Percentiles rank a stretch among this genome's conserved stretches.
phyloP scores from a whole-genome alignment of 2,797 vertebrate species.

The Galago senegalensis region DNA sequence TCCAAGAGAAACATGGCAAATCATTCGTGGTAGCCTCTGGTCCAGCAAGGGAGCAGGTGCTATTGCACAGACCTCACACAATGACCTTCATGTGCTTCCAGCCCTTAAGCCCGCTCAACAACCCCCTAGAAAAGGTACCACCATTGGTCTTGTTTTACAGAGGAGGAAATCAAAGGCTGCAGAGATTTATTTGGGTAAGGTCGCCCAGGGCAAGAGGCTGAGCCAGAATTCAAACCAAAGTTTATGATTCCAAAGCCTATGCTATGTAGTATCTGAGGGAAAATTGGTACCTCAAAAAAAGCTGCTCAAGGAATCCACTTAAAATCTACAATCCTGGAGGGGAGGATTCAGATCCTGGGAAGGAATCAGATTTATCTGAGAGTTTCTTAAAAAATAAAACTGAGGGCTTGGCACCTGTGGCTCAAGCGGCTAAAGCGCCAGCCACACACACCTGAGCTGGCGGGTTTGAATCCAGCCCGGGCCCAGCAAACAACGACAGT shows the following conservation, averaged over 20 bases:
- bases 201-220: not conserved
- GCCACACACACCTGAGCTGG: too few relatives aligned
- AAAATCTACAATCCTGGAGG: not conserved
- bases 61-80: accelerated
- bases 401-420: too few relatives aligned
- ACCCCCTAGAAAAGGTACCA: not conserved
- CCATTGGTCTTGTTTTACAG: not conserved
- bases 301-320: not conserved
- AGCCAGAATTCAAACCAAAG: slow-evolving; percentile 1
- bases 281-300: not conserved
- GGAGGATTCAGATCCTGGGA: too few relatives aligned
- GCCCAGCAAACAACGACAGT: too few relatives aligned
- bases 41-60: accelerated
- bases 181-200: not conserved
- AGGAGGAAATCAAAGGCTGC: slow-evolving; percentile 9
- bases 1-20: not conserved
- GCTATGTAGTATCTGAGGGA: not conserved
- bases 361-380: not conserved
- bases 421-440: too few relatives aligned
- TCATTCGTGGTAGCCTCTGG: not conserved
- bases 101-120: not conserved
- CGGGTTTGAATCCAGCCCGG: too few relatives aligned
- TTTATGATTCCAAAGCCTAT: not conserved
- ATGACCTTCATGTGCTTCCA: accelerated
- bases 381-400: slow-evolving; percentile 15